Conservation (phyloP, 2,113 vertebrate species). For the Pelodiscus sinensis region DNA sequence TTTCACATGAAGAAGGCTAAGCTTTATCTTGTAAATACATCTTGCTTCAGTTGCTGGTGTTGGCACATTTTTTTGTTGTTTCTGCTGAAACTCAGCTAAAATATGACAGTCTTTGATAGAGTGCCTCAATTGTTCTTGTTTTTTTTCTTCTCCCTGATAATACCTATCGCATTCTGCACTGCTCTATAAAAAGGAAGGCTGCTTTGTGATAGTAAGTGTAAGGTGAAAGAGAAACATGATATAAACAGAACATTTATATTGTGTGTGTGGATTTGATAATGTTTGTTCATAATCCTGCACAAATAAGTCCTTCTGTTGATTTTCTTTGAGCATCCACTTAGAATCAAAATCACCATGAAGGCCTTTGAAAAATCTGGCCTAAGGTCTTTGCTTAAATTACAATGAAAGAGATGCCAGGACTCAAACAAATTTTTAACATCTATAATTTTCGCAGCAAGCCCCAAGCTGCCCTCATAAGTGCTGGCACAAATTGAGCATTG, state of each 20-base stretch:
- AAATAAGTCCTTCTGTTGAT: conserved; percentile 11
- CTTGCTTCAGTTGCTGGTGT: conserved; percentile 42
- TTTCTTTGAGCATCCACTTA: conserved; percentile 19
- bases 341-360: conserved; percentile 17
- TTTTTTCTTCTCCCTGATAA: conserved; percentile 55
- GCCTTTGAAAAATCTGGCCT: conserved; percentile 20
- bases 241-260: conserved; percentile 13
- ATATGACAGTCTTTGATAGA: conserved; percentile 65
- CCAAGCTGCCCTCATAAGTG: background rate
- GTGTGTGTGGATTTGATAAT: conserved; percentile 57
- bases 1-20: conserved; percentile 24
- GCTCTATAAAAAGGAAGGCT: conserved; percentile 60
- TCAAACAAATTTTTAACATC: background rate
- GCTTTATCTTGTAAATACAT: conserved; percentile 56
- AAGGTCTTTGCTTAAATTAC: background rate
- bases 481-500: background rate
- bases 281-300: conserved; percentile 40
- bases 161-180: conserved; percentile 26
- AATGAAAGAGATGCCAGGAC: background rate
- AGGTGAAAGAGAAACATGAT: conserved; percentile 32
- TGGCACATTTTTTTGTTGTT: conserved; percentile 48
- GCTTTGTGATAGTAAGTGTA: conserved; percentile 26
- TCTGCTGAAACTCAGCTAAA: conserved; percentile 57
- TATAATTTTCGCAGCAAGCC: background rate
- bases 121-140: conserved; percentile 23